phyloP scores from a whole-genome alignment of 1,140 invertebrate species.

The Chironomus striatipennis region DNA sequence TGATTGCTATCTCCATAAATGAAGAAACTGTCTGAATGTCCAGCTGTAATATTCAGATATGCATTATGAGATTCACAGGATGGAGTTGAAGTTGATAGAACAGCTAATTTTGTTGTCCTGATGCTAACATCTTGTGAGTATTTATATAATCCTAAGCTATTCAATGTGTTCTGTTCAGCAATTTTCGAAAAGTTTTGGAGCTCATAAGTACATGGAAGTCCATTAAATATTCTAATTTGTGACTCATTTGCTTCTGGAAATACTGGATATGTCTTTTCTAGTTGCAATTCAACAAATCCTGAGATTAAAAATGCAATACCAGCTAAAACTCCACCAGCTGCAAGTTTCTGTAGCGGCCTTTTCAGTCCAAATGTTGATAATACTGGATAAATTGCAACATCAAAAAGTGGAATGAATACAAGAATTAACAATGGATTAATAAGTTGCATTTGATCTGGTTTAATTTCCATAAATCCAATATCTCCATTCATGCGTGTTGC shows the following conservation, averaged over 20 bases:
- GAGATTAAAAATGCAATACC: conserved; percentile 18
- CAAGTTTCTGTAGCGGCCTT: conserved; percentile 64
- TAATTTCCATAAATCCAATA: conserved; percentile 57
- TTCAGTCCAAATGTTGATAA: conserved; percentile 42
- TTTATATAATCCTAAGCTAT: neutral
- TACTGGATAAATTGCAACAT: conserved; percentile 58
- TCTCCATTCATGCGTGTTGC: conserved; percentile 81
- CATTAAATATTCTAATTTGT: conserved; percentile 6
- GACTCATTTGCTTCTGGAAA: neutral
- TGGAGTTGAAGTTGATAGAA: neutral
- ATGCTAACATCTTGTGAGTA: neutral
- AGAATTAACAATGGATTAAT: conserved; percentile 81
- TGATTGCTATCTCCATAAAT: neutral
- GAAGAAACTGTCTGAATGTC: conserved; percentile 20
- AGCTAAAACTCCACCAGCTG: conserved; percentile 32
- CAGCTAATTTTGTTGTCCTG: conserved; percentile 26
- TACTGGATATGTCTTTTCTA: conserved; percentile 25
- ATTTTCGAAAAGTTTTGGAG: neutral
- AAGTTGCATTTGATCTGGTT: conserved; percentile 87
- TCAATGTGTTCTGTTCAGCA: neutral
- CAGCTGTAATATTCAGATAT: conserved; percentile 30
- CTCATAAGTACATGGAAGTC: neutral
- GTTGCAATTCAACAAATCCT: neutral
- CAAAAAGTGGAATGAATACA: conserved; percentile 78
- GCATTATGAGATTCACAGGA: conserved; percentile 29